These are phyloP conservation scores for Tetragonisca angustula DNA, from an alignment of 2,888 invertebrate genomes.

Conservation along the genomic window DNA sequence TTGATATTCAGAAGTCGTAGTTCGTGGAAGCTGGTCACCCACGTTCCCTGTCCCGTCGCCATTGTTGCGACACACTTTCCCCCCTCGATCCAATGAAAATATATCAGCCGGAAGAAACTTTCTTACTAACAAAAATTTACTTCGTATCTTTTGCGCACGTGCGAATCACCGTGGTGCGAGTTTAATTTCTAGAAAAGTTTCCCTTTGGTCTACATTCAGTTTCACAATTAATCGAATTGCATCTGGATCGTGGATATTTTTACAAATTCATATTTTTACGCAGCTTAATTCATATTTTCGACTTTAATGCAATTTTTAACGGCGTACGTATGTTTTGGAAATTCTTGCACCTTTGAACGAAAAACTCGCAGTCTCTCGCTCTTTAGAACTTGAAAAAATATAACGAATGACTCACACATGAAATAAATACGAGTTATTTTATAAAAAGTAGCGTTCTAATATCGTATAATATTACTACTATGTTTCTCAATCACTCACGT, in stretches of 20 bases:
- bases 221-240: no score
- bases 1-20: slow-evolving; percentile 60
- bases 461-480: not conserved
- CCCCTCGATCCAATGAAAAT: slow-evolving; percentile 8
- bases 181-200: no score
- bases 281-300: no score
- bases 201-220: no score
- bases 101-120: not conserved
- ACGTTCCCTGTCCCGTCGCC: slow-evolving; percentile 6
- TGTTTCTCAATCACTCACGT: not conserved
- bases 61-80: not conserved
- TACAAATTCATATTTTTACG: no score
- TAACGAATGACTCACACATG: not conserved
- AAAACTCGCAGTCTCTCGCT: no score
- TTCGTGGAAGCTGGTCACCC: slow-evolving; percentile 13
- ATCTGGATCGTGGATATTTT: no score
- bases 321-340: not conserved
- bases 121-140: not conserved
- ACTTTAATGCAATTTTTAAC: no score
- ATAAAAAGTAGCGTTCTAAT: not conserved
- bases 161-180: not conserved
- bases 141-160: not conserved
- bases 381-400: not conserved
- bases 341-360: no score
- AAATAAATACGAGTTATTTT: not conserved